These are phyloP conservation scores for Amiota minor DNA, from an alignment of 2,888 invertebrate species.

Conservation along the genomic window DNA sequence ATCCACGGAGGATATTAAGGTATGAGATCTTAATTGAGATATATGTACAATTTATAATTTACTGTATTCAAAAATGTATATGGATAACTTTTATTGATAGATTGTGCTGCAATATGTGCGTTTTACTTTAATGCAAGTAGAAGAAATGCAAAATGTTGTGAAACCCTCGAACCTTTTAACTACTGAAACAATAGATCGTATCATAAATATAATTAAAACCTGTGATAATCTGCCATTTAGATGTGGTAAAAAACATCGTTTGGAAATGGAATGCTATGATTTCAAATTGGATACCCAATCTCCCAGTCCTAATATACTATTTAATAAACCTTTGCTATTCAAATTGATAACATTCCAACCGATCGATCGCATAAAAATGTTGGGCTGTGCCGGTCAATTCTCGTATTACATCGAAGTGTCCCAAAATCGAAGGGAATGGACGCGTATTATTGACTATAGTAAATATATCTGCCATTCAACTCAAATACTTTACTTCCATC, in stretches of 20 bases:
- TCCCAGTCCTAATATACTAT: not conserved
- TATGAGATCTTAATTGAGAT: not conserved
- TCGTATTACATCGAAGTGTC: conserved; percentile 8
- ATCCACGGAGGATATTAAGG: not conserved
- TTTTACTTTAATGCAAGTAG: conserved; percentile 13
- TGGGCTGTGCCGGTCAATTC: not conserved
- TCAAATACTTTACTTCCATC: conserved; percentile 4
- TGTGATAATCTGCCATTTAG: not conserved
- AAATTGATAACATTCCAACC: not conserved
- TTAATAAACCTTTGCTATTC: not conserved
- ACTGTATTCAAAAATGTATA: not conserved
- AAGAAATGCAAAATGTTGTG: not conserved
- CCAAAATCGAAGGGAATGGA: not conserved
- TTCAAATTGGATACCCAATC: not conserved
- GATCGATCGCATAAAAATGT: not conserved
- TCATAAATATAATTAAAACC: not conserved
- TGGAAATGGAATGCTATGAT: not conserved
- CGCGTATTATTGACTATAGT: not conserved
- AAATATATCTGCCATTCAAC: not conserved
- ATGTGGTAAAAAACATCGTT: conserved; percentile 6
- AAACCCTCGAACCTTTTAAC: not conserved
- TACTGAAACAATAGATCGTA: not conserved
- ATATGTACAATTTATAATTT: not conserved
- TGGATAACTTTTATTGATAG: not conserved
- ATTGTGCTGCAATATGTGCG: not conserved